Base-by-base conservation (phyloP, 2,113 vertebrate species). In the Macrotus californicus region DNA sequence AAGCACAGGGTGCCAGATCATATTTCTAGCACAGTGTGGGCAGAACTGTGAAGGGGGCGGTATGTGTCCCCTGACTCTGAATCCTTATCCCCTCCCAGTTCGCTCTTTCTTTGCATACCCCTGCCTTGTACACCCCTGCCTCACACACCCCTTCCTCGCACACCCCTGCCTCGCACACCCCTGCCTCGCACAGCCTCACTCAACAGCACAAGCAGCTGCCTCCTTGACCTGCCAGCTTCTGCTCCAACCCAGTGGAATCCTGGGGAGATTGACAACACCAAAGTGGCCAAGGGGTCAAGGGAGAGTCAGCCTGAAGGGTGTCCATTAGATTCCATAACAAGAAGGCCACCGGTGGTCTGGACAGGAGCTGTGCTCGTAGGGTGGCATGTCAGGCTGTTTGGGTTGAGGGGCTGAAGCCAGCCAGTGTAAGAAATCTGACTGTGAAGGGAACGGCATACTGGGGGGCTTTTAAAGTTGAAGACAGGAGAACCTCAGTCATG, bases 1-100 rank as follows among this genome's bases (percentile, higher is more conserved):
- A 15, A 52, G 36, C 50, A 18, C n/a, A n/a, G 14, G 29, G 34
- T 3, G 1, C 61, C 8, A 1, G 5, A 7, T 18, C 10, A 0
- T 10, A 36, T 29, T 84, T 73, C 52, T 2, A 54, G 41, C 21
- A 29, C 7, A 6, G 2, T 5, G 24, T 70, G 19, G 52, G 56
- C 10, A 31, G 52, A 75, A 29, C 0, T 4, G 31, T 7, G 6
- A 64, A 9, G 36, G 36, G 34, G 9, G 10, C 10, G 19, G 46
- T 11, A 5, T 10, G 16, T 48, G 29, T 31, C 69, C 36, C 0
- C 0, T 6, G 61, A 69, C 41, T 56, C 72, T 19, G 26, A 70
- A 14, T n/a, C 24, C 10, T 59, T 18, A 21, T 2, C 18, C 6
- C 3, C 29, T 22, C 14, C 29, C 46, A 6, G 13, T 18, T 56